Evolutionary conservation across 2,888 invertebrate genomes (phyloP).

Genomic region (Ferrisia virgata): DNA sequence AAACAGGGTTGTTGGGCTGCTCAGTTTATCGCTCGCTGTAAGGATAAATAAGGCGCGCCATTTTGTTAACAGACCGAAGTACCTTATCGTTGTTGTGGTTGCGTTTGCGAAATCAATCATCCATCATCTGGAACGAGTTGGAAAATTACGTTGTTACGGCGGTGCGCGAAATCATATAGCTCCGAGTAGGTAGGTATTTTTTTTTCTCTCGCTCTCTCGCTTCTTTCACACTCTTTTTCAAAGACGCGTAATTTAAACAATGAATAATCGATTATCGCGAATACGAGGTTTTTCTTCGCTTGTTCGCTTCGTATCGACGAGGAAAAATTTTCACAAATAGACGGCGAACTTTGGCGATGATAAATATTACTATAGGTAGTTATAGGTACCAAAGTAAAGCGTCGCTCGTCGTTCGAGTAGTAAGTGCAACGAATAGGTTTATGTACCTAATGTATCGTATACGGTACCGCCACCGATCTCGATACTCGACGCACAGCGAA

Average conservation of each 20-base stretch:
- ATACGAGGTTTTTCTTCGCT: neutral
- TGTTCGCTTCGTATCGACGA: neutral
- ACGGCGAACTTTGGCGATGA: too few species aligned
- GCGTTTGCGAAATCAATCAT: conserved; percentile 12
- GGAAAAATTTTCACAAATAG: neutral
- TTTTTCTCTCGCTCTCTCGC: neutral
- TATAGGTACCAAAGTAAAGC: too few species aligned
- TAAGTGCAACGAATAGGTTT: too few species aligned
- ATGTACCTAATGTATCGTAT: too few species aligned
- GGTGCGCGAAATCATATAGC: neutral
- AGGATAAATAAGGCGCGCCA: neutral
- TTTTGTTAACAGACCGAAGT: neutral
- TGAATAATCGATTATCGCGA: conserved; percentile 26
- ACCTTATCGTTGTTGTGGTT: neutral
- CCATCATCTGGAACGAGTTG: conserved; percentile 30
- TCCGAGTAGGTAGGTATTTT: neutral
- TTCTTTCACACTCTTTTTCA: neutral
- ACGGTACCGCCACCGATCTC: neutral
- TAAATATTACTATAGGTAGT: too few species aligned
- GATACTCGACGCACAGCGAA: too few species aligned
- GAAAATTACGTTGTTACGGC: conserved; percentile 19
- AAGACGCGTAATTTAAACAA: conserved; percentile 12
- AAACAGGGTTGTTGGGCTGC: too few species aligned
- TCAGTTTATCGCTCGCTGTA: neutral
- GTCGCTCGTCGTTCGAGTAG: too few species aligned